Base-by-base conservation (phyloP, 2,888 invertebrate species). In the Lymantria monacha region DNA sequence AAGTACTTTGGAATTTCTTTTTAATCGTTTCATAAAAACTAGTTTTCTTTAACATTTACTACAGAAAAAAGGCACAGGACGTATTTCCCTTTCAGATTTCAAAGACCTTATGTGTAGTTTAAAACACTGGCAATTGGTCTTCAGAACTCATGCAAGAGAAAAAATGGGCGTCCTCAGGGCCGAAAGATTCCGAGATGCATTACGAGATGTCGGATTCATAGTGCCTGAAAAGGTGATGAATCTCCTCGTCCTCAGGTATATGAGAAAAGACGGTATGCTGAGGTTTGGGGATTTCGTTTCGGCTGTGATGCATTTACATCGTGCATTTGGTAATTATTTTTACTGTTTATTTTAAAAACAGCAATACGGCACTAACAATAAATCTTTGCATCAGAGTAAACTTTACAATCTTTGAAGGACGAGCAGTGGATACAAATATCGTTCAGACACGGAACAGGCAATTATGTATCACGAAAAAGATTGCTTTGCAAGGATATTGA, bases 221-320 rank as follows among this genome's bases (percentile, higher is more conserved):
- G 87, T 98, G 30, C 97, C 95, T 67, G 96, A 96, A 53, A 95
- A 96, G 57, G 96, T 97, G 30, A 91, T 98, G 76, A 95, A 96
- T 8, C 93, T 96, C 45, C 91, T 98, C 9, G 95, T 97, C 55
- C 92, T 97, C 59, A 92, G 97, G 57, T 97, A 97, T 71, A 97
- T 97, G 95, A 93, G 97, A 61, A 97, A 97, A 80, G 98, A 98
- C 79, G 97, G 97, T 38, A 97, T 97, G 50, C 91, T 98, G 42
- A 92, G 98, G 64, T 96, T 98, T 74, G 97, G 97, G 9, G 98
- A 98, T 82, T 98, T 97, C 78, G 97, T 97, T 1, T 96, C 96
- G 0, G 96, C 97, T 42, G 96, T 98, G 69, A 91, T 98, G 70
- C 97, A 97, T 78, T 91, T 98, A 55, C 97, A 96, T 63, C 95